Evolutionary conservation across 2,113 vertebrate species (phyloP).

Genomic region (Paratilapia polleni): DNA sequence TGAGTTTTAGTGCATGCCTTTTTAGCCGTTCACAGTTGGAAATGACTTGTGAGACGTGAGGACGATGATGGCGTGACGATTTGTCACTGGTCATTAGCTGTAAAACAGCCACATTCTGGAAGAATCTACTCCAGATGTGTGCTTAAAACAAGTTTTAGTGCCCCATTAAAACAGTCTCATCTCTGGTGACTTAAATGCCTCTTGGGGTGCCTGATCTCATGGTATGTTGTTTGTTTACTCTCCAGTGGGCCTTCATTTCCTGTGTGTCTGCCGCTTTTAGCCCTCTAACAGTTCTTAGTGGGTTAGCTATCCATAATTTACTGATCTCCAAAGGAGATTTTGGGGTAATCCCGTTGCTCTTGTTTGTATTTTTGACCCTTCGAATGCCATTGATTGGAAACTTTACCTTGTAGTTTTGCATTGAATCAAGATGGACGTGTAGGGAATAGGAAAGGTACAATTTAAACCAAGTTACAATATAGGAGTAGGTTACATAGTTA

Average conservation of each 20-base stretch:
- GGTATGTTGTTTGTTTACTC: slow-evolving; percentile 78
- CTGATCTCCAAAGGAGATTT: slow-evolving; percentile 34
- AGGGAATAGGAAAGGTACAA: not conserved
- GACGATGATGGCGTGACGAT: slow-evolving; percentile 43
- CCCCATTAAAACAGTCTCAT: slow-evolving; percentile 72
- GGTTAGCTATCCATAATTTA: slow-evolving; percentile 59
- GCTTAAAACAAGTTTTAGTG: slow-evolving; percentile 62
- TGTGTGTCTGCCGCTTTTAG: slow-evolving; percentile 66
- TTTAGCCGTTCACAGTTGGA: not conserved
- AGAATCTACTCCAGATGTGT: slow-evolving; percentile 77
- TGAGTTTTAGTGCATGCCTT: not conserved
- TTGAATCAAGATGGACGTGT: not conserved
- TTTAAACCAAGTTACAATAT: not conserved
- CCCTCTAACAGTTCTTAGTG: slow-evolving; percentile 21
- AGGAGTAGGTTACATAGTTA: not conserved
- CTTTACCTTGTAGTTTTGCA: not conserved
- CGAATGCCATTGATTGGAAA: slow-evolving; percentile 20
- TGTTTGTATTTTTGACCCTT: slow-evolving; percentile 35
- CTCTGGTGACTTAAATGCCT: slow-evolving; percentile 63
- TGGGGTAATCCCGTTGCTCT: slow-evolving; percentile 38
- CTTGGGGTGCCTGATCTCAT: slow-evolving; percentile 67
- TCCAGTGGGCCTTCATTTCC: slow-evolving; percentile 74
- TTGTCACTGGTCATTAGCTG: slow-evolving; percentile 62
- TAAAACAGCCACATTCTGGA: slow-evolving; percentile 64
- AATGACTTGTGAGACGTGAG: slow-evolving; percentile 19